phyloP scores from a whole-genome alignment of 2,888 invertebrate genomes.

The Leucophora obtusa region DNA sequence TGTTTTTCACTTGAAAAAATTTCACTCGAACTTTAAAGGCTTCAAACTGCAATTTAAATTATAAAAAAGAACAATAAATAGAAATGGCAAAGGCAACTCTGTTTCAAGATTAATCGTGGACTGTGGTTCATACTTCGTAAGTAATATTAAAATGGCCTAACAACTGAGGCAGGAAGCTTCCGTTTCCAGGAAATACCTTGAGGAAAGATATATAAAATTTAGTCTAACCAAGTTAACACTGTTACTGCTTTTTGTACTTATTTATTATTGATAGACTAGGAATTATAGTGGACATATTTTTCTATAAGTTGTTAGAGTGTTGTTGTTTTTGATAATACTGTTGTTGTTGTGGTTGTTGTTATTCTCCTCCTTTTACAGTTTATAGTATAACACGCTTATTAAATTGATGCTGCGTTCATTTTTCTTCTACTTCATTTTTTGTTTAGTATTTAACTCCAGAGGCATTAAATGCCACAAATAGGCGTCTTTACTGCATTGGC shows the following conservation, averaged over 20 bases:
- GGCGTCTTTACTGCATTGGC: slow-evolving; percentile 62
- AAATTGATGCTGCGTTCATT: slow-evolving; percentile 48
- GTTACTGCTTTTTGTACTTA: neutral
- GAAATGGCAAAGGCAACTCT: too few species aligned
- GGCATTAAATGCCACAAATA: slow-evolving; percentile 65
- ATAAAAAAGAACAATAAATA: too few species aligned
- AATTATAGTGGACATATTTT: slow-evolving; percentile 3
- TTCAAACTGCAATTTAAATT: too few species aligned
- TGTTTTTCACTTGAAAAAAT: too few species aligned
- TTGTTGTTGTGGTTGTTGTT: slow-evolving; percentile 7
- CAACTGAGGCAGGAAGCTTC: neutral
- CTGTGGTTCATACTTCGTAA: too few species aligned
- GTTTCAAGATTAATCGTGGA: too few species aligned
- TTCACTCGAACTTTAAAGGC: too few species aligned
- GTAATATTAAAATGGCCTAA: too few species aligned
- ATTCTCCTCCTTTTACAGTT: slow-evolving; percentile 50
- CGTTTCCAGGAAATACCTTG: neutral
- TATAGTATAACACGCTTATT: slow-evolving; percentile 59
- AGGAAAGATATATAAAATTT: neutral
- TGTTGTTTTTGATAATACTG: slow-evolving; percentile 24
- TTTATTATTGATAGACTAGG: neutral
- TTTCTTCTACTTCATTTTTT: slow-evolving; percentile 26
- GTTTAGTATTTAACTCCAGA: slow-evolving; percentile 57
- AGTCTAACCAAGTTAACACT: neutral
- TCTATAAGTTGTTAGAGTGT: neutral